A percentile compares a stretch with the other conserved stretches of the same genome.
These are phyloP conservation scores for Blera fallax DNA, from an alignment of 2,888 invertebrate genomes.

Conservation along the genomic window DNA sequence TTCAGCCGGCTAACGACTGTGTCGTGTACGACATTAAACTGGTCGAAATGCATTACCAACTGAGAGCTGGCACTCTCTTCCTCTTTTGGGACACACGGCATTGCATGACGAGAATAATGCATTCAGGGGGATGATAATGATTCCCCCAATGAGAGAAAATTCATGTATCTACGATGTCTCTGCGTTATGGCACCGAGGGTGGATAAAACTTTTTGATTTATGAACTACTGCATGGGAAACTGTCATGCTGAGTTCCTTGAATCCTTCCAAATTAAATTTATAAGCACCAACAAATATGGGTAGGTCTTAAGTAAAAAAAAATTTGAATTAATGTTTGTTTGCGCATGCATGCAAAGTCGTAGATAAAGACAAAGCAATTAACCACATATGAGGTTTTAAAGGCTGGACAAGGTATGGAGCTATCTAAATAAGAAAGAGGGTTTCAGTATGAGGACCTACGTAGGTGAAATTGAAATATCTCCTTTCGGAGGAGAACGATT, in stretches of 20 bases:
- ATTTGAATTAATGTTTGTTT: not conserved
- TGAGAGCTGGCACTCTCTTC: not conserved
- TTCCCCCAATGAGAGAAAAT: not conserved
- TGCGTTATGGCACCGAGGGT: slow-evolving; percentile 49
- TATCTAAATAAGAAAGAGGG: too few species aligned
- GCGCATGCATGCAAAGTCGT: not conserved
- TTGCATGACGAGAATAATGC: slow-evolving; percentile 13
- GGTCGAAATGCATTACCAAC: slow-evolving; percentile 58
- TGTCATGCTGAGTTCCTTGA: slow-evolving; percentile 40
- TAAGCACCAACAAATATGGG: not conserved
- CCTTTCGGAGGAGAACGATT: too few species aligned
- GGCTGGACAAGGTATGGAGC: too few species aligned
- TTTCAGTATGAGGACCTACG: too few species aligned
- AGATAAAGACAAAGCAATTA: not conserved
- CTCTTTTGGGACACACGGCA: slow-evolving; percentile 34
- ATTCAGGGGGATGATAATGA: not conserved
- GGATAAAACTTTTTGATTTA: slow-evolving; percentile 54
- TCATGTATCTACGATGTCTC: slow-evolving; percentile 21
- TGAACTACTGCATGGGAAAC: slow-evolving; percentile 58
- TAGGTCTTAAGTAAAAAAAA: not conserved
- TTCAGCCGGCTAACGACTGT: slow-evolving; percentile 14
- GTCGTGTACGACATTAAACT: slow-evolving; percentile 32
- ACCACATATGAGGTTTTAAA: not conserved
- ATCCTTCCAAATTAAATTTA: slow-evolving; percentile 43
- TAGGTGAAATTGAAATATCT: too few species aligned